Base-by-base conservation (phyloP, 2,888 invertebrate species). In the Euproctis similis region DNA sequence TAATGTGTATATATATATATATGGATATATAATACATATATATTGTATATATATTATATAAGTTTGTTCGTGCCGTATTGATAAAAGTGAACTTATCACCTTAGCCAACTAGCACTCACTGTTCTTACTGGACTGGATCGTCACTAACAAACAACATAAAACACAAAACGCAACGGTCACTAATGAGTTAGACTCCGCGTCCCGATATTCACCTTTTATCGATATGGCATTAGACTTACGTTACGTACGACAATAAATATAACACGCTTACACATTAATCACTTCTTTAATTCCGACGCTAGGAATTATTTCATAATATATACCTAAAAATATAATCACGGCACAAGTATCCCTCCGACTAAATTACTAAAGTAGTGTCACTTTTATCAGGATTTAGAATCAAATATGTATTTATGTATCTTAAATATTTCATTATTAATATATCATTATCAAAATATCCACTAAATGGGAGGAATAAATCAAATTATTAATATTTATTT, bases 391-490 rank as follows among this genome's bases (percentile, higher is more conserved):
- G 84, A 84, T 84, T 84, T 84, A 84, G 82, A 84, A 84, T 84
- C 84, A 82, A 84, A 82, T 84, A 84, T 84, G 84, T 84, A 84
- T 84, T n/a, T 81, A 84, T 84, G 84, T 81, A 81, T 82, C 84
- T 84, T 84, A 84, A 84, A 82, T 84, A 82, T 82, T 84, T 84
- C 81, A 80, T 78, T 84, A 84, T 80, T 84, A 80, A 84, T 84
- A 84, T 84, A 84, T 84, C 84, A 84, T 84, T 84, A 84, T 84
- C 84, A 84, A 84, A 84, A 84, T 84, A 84, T 84, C 84, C 84
- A 82, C 84, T 84, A 84, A 84, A 84, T 80, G 84, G 84, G 82
- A 84, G 84, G 84, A 84, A 84, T 84, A 84, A 84, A 84, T 82
- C 84, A 84, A 84, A 84, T 84, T 80, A 82, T 75, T 76, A 77